Evolutionary conservation across 1,140 invertebrate genomes (phyloP), one percentile per base, ranked within the genome.

Genomic region (Macrosteles quadrilineatus): DNA sequence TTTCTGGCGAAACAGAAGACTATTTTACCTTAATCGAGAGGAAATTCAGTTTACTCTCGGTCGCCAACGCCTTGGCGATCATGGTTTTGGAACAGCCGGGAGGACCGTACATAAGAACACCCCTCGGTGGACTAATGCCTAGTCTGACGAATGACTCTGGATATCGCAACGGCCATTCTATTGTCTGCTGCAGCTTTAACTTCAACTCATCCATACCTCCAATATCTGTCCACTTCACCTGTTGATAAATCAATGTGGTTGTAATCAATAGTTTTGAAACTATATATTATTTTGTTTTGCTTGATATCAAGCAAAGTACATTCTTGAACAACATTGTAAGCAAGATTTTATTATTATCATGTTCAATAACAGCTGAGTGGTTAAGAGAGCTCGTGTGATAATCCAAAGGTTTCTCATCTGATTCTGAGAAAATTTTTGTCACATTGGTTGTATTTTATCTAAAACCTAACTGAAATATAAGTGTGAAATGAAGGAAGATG

Each of bases 71-170:
- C 83, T 96, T 94, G 1, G 95, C 96, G 75, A 97, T 95, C 88
- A 98, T 92, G 0, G 96, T 98, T 83, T 98, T 98, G 0, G 95
- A 97, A 78, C 97, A 99, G 2, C 98, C 98, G 0, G 98, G 98
- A 6, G 98, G 98, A 9, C 98, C 98, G 81, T 95, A 99, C 82
- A 99, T 88, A 12, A 99, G 81, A 4, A 99, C 89, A 1, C 98
- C 98, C 76, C 92, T 92, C 0, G 97, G 97, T 1, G 97, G 95
- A 69, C 88, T 88, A 31, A 99, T 96, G 9, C 97, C 97, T 65
- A 99, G 81, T 57, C 93, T 87, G 29, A 86, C 79, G 81, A 99
- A 99, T 73, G 90, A 91, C 74, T 98, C 94, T 0, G 95, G 90
- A 81, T 97, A 88, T 74, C 89, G 90, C 17, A 97, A 75, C 0